Percentiles rank a stretch among this genome's conserved stretches.
Conservation (phyloP, 2,113 vertebrate species). For the Neoarius graeffei region DNA sequence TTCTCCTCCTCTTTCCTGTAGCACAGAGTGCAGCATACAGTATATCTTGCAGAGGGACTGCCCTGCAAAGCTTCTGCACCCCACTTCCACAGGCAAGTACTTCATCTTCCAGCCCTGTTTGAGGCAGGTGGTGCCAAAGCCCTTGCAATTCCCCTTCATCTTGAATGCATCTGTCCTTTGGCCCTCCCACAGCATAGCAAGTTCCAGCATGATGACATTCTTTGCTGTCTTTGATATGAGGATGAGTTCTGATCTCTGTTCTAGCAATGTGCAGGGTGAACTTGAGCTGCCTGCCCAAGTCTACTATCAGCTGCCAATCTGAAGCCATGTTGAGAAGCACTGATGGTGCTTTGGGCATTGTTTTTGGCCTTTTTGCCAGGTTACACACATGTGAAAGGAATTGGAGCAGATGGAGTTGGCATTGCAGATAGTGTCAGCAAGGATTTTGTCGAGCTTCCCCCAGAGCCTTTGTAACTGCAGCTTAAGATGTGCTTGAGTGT, state of each 20-base stretch:
- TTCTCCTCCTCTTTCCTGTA: too few species aligned
- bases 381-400: not conserved
- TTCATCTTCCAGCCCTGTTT: not conserved
- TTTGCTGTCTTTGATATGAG: not conserved
- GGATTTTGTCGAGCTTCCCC: not conserved
- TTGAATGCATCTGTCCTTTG: not conserved
- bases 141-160: not conserved
- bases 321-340: slow-evolving; percentile 1
- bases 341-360: not conserved
- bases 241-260: not conserved
- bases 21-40: too few species aligned
- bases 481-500: not conserved
- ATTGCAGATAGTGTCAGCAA: not conserved
- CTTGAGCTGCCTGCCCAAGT: slow-evolving; percentile 1
- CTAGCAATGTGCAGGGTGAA: not conserved
- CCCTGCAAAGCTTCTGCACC: not conserved
- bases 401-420: slow-evolving; percentile 11
- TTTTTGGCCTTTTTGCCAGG: not conserved
- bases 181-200: not conserved
- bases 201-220: not conserved
- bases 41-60: not conserved
- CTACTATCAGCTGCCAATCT: slow-evolving; percentile 12
- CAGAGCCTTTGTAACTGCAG: not conserved
- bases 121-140: not conserved
- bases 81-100: not conserved